phyloP scores from a whole-genome alignment of 2,797 vertebrate genomes.

The Bryconaethiops microstoma region DNA sequence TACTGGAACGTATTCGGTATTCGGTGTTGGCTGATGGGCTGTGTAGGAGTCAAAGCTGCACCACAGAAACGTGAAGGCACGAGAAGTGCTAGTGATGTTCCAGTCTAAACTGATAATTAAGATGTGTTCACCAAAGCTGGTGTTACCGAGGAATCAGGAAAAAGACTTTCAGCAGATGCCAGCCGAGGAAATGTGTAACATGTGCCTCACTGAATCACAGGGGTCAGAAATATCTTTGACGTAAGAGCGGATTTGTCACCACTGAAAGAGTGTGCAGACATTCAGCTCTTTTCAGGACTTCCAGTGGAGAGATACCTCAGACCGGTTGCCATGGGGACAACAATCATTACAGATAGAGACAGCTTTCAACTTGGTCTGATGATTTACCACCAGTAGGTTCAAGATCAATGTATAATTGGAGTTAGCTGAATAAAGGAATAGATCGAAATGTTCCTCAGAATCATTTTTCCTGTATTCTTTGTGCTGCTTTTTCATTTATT shows the following conservation, averaged over 20 bases:
- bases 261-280: slow-evolving; percentile 27
- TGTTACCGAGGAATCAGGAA: not conserved
- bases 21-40: not conserved
- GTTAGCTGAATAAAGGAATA: not conserved
- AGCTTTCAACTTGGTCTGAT: slow-evolving; percentile 41
- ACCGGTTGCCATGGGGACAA: slow-evolving; percentile 59
- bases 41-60: not conserved
- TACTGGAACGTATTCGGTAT: no score
- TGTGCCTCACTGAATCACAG: slow-evolving; percentile 35
- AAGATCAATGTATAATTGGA: not conserved
- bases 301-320: slow-evolving; percentile 20
- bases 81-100: not conserved
- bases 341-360: slow-evolving; percentile 57
- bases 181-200: slow-evolving; percentile 4
- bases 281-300: not conserved
- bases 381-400: not conserved
- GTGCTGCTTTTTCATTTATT: no score
- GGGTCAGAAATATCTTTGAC: slow-evolving; percentile 33
- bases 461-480: no score
- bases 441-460: not conserved
- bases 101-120: not conserved
- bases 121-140: not conserved
- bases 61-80: not conserved
- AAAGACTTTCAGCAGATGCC: slow-evolving; percentile 1
- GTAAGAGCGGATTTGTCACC: slow-evolving; percentile 34